phyloP scores from a whole-genome alignment of 1,140 invertebrate genomes.

The Caenorhabditis inopinata region DNA sequence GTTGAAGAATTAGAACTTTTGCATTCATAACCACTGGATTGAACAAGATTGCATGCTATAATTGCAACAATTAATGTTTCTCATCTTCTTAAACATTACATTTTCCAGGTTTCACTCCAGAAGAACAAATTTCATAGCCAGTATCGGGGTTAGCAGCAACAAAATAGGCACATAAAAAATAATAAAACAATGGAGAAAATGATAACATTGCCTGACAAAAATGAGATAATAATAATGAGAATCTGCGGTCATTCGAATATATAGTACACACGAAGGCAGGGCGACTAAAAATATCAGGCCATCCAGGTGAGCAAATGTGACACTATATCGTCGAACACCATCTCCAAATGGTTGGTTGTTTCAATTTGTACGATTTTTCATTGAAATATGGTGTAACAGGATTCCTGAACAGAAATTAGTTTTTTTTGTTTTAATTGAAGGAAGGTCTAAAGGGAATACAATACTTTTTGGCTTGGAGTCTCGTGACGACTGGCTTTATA shows the following conservation, averaged over 20 bases:
- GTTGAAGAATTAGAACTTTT: not conserved
- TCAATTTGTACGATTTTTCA: slow-evolving; percentile 14
- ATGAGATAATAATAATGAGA: too few species aligned
- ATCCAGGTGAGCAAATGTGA: not conserved
- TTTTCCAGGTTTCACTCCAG: slow-evolving; percentile 1
- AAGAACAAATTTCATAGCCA: not conserved
- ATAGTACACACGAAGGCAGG: slow-evolving; percentile 25
- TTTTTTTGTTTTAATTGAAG: too few species aligned
- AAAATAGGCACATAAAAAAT: not conserved
- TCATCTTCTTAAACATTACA: not conserved
- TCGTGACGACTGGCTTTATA: too few species aligned
- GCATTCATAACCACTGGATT: slow-evolving; percentile 8
- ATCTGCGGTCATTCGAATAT: slow-evolving; percentile 4
- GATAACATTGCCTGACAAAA: not conserved
- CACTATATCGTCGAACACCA: not conserved
- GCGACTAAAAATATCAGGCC: slow-evolving; percentile 4
- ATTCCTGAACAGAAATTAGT: slow-evolving; percentile 2
- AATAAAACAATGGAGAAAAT: not conserved
- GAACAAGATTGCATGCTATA: not conserved
- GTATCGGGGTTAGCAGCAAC: not conserved
- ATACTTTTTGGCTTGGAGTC: too few species aligned
- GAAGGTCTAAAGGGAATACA: too few species aligned
- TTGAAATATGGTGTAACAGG: not conserved
- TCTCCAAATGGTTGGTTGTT: slow-evolving; percentile 17
- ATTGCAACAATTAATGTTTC: too few species aligned